These are phyloP conservation scores for Dolichopus griseipennis DNA, from an alignment of 2,888 invertebrate species.

Conservation along the genomic window DNA sequence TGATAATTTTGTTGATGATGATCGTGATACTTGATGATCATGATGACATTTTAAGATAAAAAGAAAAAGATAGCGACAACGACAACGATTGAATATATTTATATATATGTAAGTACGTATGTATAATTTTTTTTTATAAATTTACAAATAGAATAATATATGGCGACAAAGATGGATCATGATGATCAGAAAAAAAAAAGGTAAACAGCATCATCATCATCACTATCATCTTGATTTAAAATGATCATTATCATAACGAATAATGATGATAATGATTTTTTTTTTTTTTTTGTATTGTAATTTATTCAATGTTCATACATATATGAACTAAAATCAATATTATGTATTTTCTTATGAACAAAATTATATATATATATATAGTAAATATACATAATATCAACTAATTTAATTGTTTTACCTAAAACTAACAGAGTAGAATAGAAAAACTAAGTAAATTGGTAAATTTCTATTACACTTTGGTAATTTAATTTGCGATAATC, in stretches of 20 bases:
- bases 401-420: not conserved
- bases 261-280: not conserved
- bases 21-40: not conserved
- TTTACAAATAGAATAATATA: not conserved
- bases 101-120: not conserved
- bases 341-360: no score
- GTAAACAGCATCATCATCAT: not conserved
- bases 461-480: no score
- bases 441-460: no score
- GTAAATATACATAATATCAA: no score
- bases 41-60: not conserved
- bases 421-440: not conserved
- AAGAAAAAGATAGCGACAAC: not conserved
- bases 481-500: no score
- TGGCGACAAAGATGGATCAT: conserved; percentile 6
- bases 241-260: not conserved
- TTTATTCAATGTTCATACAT: not conserved
- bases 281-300: not conserved
- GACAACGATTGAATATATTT: not conserved
- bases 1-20: not conserved
- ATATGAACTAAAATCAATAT: no score
- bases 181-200: not conserved
- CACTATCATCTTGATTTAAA: not conserved
- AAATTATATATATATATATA: no score
- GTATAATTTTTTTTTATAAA: no score